phyloP scores from a whole-genome alignment of 53 echinoderm and acorn worm species.

The Luidia sarsii region DNA sequence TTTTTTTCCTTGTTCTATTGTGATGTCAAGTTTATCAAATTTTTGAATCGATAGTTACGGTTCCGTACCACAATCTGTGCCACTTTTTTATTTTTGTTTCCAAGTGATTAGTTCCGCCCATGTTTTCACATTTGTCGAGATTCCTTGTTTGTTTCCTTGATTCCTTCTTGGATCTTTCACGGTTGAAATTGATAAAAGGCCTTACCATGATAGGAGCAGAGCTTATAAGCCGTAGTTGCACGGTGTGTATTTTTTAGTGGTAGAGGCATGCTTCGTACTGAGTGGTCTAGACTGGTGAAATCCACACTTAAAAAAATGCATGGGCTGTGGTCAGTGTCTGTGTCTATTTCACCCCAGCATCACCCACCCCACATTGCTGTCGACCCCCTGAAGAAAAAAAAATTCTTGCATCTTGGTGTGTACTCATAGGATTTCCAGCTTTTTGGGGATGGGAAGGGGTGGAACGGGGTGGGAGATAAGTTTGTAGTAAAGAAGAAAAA shows the following conservation, averaged over 20 bases:
- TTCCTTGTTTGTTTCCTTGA: not conserved
- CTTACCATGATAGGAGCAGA: not conserved
- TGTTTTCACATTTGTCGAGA: not conserved
- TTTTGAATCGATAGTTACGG: not conserved
- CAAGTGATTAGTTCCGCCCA: no score
- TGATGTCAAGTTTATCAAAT: slow-evolving; percentile 4
- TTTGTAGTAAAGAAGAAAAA: slow-evolving; percentile 8
- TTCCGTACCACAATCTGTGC: not conserved
- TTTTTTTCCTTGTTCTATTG: no score
- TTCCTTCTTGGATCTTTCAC: slow-evolving; percentile 40
- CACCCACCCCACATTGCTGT: no score
- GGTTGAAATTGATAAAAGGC: slow-evolving; percentile 14
- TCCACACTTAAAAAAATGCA: no score
- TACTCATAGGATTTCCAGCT: slow-evolving; percentile 21
- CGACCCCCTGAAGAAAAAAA: no score
- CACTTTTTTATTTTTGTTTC: no score
- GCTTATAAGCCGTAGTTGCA: no score
- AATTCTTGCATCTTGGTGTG: slow-evolving; percentile 9
- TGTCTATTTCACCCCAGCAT: no score
- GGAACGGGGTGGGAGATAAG: no score
- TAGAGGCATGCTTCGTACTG: slow-evolving; percentile 18
- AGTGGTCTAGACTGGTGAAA: no score
- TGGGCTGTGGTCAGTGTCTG: slow-evolving; percentile 19
- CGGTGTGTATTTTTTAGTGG: not conserved
- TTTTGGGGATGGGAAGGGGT: not conserved